phyloP scores from a whole-genome alignment of 92 coral and sea anemone species.

The Epizoanthus rinbou region DNA sequence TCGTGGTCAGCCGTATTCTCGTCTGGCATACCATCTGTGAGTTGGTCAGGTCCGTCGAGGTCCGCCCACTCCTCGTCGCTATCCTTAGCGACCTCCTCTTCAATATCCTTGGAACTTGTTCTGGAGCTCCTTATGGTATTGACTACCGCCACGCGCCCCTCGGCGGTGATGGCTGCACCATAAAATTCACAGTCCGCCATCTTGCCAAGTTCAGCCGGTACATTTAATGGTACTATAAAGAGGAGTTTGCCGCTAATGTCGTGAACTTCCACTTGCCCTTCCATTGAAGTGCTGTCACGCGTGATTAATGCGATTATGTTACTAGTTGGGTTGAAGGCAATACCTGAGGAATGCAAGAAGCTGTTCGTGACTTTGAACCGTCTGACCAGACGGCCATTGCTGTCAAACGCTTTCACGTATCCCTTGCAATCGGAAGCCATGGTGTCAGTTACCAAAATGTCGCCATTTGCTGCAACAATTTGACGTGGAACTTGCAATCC shows the following conservation, averaged over 20 bases:
- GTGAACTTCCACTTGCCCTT: conserved; percentile 27
- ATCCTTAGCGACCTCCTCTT: neutral
- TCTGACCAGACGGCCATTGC: conserved; percentile 24
- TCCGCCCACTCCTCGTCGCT: conserved; percentile 10
- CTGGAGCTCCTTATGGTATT: neutral
- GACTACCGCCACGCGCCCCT: conserved; percentile 38
- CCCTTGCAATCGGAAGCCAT: conserved; percentile 12
- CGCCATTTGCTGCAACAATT: conserved; percentile 24
- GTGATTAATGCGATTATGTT: conserved; percentile 36
- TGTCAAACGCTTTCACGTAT: conserved; percentile 24
- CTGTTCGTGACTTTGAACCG: conserved; percentile 30
- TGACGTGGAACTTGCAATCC: conserved; percentile 7
- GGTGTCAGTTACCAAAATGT: conserved; percentile 30
- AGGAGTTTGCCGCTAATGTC: conserved; percentile 31
- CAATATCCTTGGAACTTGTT: neutral
- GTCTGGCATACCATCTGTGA: neutral
- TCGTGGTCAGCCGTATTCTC: neutral
- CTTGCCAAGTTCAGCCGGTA: conserved; percentile 1
- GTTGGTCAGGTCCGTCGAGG: conserved; percentile 8
- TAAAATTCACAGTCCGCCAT: conserved; percentile 8
- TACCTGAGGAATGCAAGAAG: conserved; percentile 10
- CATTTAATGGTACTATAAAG: conserved; percentile 27
- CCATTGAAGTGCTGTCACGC: conserved; percentile 21
- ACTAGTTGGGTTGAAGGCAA: conserved; percentile 37
- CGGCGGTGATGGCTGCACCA: conserved; percentile 35